A percentile compares a stretch with the other conserved stretches of the same genome.
Conservation (phyloP, 2,888 invertebrate genomes). For the Sinodicranocentrus sp. region DNA sequence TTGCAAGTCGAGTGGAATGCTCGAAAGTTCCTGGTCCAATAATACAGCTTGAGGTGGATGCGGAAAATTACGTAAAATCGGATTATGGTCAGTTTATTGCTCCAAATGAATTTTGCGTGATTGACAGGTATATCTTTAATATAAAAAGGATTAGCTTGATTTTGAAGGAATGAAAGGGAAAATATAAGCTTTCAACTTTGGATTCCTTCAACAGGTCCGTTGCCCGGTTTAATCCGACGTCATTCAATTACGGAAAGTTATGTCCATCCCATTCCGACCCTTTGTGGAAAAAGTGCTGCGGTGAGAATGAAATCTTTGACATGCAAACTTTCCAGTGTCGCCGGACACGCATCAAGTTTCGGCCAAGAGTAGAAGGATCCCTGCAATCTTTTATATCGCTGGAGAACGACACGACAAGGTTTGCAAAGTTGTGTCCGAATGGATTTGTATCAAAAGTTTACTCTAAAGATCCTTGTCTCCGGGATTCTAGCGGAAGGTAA, state of each 20-base stretch:
- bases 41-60: conserved; percentile 10
- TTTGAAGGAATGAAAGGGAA: background rate
- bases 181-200: background rate
- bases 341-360: conserved; percentile 14
- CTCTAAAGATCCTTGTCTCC: conserved; percentile 37
- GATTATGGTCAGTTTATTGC: conserved; percentile 13
- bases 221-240: background rate
- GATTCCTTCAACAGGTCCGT: conserved; percentile 13
- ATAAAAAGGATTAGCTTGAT: background rate
- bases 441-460: conserved; percentile 31
- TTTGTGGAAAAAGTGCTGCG: conserved; percentile 44
- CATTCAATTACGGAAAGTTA: conserved; percentile 25
- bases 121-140: conserved; percentile 17
- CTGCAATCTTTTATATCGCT: conserved; percentile 28
- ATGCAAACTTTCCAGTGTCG: conserved; percentile 35
- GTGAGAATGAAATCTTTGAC: conserved; percentile 37
- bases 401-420: background rate
- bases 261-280: conserved; percentile 31
- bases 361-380: conserved; percentile 16
- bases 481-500: conserved; percentile 35
- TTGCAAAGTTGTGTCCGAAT: background rate
- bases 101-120: conserved; percentile 29
- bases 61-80: background rate
- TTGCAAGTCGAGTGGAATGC: conserved; percentile 24
- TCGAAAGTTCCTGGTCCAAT: conserved; percentile 36